Evolutionary conservation across 2,797 vertebrate genomes (phyloP).

Genomic region (Galagoides demidoff): DNA sequence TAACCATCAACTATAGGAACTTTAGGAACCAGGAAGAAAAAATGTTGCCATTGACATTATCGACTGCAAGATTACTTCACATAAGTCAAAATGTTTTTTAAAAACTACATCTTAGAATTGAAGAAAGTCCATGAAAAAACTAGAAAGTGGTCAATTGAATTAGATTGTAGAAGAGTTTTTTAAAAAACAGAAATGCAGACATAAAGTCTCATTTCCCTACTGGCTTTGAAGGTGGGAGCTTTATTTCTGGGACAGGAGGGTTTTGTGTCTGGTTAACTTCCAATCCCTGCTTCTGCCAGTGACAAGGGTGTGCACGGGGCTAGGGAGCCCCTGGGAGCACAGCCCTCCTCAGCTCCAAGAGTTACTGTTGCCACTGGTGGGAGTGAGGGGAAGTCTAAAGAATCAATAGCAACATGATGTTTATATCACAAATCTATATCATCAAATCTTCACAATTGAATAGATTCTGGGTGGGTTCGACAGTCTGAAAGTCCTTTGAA

Average conservation of each 20-base stretch:
- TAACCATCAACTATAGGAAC: not conserved
- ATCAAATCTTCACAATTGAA: not conserved
- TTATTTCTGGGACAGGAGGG: not conserved
- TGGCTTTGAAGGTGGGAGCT: not conserved
- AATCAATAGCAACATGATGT: not conserved
- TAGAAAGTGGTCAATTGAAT: not conserved
- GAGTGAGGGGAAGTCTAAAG: not conserved
- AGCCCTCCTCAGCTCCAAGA: too few relatives aligned
- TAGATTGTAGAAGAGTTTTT: not conserved
- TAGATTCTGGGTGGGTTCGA: not conserved
- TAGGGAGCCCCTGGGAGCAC: not conserved
- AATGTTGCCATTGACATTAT: not conserved
- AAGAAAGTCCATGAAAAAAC: not conserved
- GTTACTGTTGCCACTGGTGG: too few relatives aligned
- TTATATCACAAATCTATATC: not conserved
- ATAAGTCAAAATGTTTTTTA: not conserved
- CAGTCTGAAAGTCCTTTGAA: not conserved
- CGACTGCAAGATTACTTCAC: not conserved
- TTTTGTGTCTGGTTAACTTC: not conserved
- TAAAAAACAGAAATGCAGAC: not conserved
- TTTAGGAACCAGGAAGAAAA: not conserved
- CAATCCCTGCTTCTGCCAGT: not conserved
- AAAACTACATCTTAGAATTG: not conserved
- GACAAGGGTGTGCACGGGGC: not conserved
- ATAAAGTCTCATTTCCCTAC: not conserved